Evolutionary conservation across 2,888 invertebrate species (phyloP).

Genomic region (Tetheella fluctuosa): DNA sequence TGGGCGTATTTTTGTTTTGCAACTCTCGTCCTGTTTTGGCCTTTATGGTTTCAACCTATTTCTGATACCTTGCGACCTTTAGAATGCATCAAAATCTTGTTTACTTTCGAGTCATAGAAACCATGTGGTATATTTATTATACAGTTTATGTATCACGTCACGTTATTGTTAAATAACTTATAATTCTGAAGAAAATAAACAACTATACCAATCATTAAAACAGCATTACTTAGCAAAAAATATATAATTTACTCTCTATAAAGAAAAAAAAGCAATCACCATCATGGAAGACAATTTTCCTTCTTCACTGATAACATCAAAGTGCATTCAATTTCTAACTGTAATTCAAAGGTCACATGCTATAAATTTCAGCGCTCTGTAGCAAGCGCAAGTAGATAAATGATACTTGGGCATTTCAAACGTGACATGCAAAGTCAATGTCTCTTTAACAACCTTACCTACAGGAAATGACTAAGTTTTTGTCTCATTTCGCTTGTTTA

Average conservation of each 20-base stretch:
- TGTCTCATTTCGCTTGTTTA: constrained; percentile 6
- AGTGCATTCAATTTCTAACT: constrained; percentile 2
- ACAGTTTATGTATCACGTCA: no score
- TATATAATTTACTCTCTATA: background rate
- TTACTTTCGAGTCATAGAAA: no score
- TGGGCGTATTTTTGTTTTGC: no score
- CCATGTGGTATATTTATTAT: no score
- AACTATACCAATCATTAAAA: background rate
- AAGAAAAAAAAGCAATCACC: background rate
- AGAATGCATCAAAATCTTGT: no score
- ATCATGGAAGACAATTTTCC: background rate
- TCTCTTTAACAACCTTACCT: constrained; percentile 37
- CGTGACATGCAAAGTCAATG: constrained; percentile 60
- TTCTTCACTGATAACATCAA: constrained; percentile 2
- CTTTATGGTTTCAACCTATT: no score
- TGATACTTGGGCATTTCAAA: constrained; percentile 35
- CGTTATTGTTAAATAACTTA: no score
- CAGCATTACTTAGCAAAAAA: background rate
- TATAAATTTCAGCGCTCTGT: constrained; percentile 2
- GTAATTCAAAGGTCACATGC: background rate
- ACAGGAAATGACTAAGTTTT: constrained; percentile 64
- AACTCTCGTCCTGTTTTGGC: no score
- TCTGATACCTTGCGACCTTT: no score
- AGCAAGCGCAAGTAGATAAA: constrained; percentile 12
- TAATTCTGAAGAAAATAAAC: background rate